A percentile compares a stretch with the other conserved stretches of the same genome.
Evolutionary conservation across 2,797 vertebrate genomes (phyloP).

Genomic region (Pipistrellus pygmaeus): DNA sequence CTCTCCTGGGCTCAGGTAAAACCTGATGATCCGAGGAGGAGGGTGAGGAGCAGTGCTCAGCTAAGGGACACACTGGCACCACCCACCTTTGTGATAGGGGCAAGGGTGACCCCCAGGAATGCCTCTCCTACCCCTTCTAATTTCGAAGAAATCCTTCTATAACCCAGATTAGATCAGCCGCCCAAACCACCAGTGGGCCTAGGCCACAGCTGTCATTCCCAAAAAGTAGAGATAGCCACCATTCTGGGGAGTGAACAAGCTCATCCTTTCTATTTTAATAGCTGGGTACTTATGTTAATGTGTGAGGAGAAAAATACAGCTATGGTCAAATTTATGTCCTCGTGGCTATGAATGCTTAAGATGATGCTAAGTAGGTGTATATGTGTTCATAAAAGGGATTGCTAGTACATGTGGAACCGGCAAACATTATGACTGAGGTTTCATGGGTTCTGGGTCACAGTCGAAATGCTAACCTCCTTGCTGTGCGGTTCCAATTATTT

Average conservation of each 20-base stretch:
- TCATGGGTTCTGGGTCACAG: neutral
- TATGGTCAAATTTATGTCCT: neutral
- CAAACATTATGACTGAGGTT: neutral
- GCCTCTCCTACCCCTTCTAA: neutral
- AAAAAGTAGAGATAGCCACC: neutral
- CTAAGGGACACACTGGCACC: fast-evolving
- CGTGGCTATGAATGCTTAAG: neutral
- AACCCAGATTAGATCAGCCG: neutral
- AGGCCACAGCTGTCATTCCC: neutral
- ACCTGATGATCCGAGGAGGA: fast-evolving
- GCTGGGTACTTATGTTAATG: neutral
- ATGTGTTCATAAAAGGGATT: neutral
- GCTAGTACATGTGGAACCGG: neutral
- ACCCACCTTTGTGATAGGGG: neutral
- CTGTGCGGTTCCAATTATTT: neutral
- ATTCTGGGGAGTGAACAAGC: neutral
- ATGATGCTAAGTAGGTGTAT: neutral
- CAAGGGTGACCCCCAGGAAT: neutral
- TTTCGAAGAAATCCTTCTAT: neutral
- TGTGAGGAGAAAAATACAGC: neutral
- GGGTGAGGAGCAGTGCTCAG: neutral
- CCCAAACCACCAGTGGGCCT: fast-evolving
- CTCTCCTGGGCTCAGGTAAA: neutral
- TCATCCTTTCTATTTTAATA: neutral
- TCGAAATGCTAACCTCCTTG: neutral